These are phyloP conservation scores for Neolamprologus sp. DNA, from an alignment of 2,113 vertebrate species.

Conservation along the genomic window DNA sequence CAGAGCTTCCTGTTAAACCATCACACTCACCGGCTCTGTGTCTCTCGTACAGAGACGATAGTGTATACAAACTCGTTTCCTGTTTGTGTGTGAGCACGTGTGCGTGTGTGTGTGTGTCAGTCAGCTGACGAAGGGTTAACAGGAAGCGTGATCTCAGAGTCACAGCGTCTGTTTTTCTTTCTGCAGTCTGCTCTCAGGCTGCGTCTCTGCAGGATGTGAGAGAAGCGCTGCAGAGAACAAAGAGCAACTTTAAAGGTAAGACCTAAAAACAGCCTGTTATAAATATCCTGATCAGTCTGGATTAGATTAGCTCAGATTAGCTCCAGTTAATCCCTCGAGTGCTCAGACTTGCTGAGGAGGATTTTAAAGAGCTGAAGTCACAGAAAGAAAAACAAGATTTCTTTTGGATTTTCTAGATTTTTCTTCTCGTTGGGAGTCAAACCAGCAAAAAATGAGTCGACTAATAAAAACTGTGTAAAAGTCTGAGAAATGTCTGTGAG, in stretches of 20 bases:
- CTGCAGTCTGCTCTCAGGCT: background rate
- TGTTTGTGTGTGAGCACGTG: fast-evolving
- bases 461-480: background rate
- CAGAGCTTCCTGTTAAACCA: background rate
- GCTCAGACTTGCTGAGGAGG: background rate
- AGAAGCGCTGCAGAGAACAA: background rate
- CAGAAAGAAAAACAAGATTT: background rate
- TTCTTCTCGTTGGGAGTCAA: background rate
- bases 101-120: fast-evolving
- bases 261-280: fast-evolving
- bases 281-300: background rate
- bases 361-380: background rate
- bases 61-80: background rate
- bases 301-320: background rate
- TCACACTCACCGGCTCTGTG: background rate
- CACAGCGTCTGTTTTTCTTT: background rate
- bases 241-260: background rate
- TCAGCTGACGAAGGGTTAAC: constrained; percentile 5
- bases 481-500: background rate
- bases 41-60: background rate
- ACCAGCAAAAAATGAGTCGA: fast-evolving
- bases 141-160: constrained; percentile 39
- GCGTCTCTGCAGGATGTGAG: constrained; percentile 20
- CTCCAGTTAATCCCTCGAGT: background rate
- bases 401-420: background rate